Evolutionary conservation across 2,797 vertebrate genomes (phyloP), one percentile per base, ranked within the genome.

Genomic region (Columba guinea): DNA sequence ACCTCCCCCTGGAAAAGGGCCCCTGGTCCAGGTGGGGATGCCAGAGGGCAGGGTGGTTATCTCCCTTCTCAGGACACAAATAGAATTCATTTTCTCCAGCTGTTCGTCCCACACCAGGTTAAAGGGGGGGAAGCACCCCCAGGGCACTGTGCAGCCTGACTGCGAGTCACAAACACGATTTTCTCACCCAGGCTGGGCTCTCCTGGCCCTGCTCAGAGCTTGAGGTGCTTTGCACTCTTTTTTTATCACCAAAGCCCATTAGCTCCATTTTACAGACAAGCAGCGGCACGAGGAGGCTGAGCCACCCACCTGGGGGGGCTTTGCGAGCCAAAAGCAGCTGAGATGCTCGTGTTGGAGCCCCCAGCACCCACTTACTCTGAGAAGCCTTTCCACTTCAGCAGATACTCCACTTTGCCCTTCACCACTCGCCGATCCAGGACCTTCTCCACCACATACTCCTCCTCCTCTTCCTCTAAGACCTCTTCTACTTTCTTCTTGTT

Each of bases 351-450:
- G 0, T 2, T 1, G 0, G 59, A 32, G 39, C 71, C 15, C 77
- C 62, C 77, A 37, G 51, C 46, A 73, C 37, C 68, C 52, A 13
- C 99, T 99, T 97, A 99, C 99, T 99, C 98, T 0, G 99, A 99
- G 97, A 99, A 99, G 26, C 99, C 99, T 96, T 99, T 99, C 99
- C 99, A 99, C 96, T 99, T 99, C 49, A 99, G 99, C n/a, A 99
- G 98, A 77, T 99, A 99, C 84, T 99, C 99, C 78, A 99, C 99
- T 96, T 98, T 99, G 49, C 99, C 99, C 95, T 99, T 99, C 30
- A 99, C 98, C 88, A 99, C 98, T 52, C 99, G 98, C 32, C 99
- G 98, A 56, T 99, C 99, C 70, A 99, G 98, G 64, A 99, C 99
- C 79, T 99, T 99, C 70, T 99, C 99, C 96, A 99, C 99, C 96